Evolutionary conservation across 2,797 vertebrate genomes (phyloP), one percentile per base, ranked within the genome.

Genomic region (Synanceia verrucosa): DNA sequence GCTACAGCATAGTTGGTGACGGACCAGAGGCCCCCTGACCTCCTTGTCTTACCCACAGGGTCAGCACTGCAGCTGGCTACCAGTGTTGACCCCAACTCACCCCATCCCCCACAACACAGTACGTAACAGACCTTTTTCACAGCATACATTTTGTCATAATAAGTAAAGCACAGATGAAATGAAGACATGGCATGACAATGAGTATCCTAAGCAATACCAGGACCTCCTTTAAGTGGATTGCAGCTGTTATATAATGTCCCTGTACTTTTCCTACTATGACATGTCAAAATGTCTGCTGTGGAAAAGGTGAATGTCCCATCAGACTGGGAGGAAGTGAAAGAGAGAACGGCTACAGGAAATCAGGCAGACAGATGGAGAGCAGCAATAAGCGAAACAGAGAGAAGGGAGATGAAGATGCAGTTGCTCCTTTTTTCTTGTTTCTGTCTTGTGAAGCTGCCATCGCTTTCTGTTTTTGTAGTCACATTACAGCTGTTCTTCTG

Each of bases 1-100:
- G 14, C 68, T 47, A 50, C 53, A 73, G 73, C n/a, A 26, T 51
- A 21, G 79, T 53, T 81, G 79, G 62, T 84, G 79, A 71, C 57
- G 47, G 59, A 71, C 79, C 70, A 69, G 60, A 61, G 75, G 78
- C 63, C 66, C 64, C 59, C 64, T 89, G 89, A 92, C 90, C 85
- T 88, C 76, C 48, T 34, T 85, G 87, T 80, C 83, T 86, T 84
- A 82, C 88, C 91, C 89, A 56, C 46, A 80, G 83, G 86, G 71
- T 46, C 57, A 34, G 33, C 51, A 28, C 55, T 69, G 69, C 85
- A 87, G 87, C 83, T 90, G 82, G 73, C 51, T 29, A 41, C 70
- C 64, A 23, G 28, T 31, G 28, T 29, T 79, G 70, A 61, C 71
- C 53, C 51, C 21, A 26, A 47, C 59, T 70, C 70, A 18, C 18